Conservation (phyloP, 2,113 vertebrate species). For the Petaurus breviceps region DNA sequence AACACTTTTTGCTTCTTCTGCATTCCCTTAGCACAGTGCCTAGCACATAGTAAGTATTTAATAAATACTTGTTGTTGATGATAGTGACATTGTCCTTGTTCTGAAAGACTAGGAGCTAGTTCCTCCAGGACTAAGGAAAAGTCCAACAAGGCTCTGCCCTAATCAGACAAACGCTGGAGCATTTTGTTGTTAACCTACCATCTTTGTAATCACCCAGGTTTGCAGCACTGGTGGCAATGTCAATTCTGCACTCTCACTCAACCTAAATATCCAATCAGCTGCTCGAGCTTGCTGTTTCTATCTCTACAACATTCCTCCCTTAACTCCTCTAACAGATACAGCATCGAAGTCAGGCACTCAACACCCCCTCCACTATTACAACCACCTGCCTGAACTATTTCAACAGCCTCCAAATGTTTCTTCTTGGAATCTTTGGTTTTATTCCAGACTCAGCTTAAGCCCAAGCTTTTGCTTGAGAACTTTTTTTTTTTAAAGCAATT, state of each 20-base stretch:
- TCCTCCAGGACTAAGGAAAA: neutral
- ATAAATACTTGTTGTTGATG: neutral
- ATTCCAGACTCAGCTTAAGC: neutral
- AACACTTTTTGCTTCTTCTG: neutral
- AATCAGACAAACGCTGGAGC: neutral
- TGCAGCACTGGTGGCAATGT: neutral
- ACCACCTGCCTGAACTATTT: too few species aligned
- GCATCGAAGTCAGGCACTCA: neutral
- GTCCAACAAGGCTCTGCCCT: neutral
- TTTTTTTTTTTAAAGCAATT: too few species aligned
- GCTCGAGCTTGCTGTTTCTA: neutral
- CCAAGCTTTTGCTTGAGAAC: neutral
- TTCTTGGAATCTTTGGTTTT: neutral
- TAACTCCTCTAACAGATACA: neutral
- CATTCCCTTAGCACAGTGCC: neutral
- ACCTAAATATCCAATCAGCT: neutral
- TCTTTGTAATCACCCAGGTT: neutral
- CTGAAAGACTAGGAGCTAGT: neutral
- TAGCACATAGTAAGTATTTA: neutral
- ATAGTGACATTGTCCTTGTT: neutral
- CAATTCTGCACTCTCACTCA: neutral
- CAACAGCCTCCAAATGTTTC: neutral
- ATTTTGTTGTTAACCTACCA: neutral
- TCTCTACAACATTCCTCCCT: neutral
- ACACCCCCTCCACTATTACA: too few species aligned